Evolutionary conservation across 1,140 invertebrate genomes (phyloP).

Genomic region (Lordiphosa stackelbergi): DNA sequence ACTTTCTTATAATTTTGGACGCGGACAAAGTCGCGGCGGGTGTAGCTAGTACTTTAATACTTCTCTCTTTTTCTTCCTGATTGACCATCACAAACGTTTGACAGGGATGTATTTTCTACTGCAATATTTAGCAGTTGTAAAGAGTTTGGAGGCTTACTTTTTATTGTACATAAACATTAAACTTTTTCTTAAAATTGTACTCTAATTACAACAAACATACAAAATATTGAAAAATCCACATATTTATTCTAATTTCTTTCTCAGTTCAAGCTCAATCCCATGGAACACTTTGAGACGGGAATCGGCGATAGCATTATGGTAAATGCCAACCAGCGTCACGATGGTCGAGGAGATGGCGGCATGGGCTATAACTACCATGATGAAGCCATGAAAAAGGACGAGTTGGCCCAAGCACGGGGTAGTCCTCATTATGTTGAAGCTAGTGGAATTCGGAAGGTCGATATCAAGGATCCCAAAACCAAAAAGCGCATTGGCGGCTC

Average conservation of each 20-base stretch:
- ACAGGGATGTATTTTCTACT: too few species aligned
- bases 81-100: too few species aligned
- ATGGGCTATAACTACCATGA: neutral
- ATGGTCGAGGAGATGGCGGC: constrained; percentile 8
- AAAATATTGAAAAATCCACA: neutral
- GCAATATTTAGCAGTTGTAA: too few species aligned
- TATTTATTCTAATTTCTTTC: too few species aligned
- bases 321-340: constrained; percentile 18
- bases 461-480: constrained; percentile 5
- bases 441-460: constrained; percentile 17
- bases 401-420: constrained; percentile 1
- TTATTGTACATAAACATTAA: too few species aligned
- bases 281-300: constrained; percentile 58
- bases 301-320: constrained; percentile 57
- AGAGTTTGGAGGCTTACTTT: too few species aligned
- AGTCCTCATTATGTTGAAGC: constrained; percentile 15
- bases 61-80: too few species aligned
- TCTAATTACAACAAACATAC: too few species aligned
- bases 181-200: too few species aligned
- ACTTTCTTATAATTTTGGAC: too few species aligned
- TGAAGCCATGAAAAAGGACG: constrained; percentile 12
- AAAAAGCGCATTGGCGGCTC: constrained; percentile 20
- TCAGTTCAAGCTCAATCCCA: constrained; percentile 54
- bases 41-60: too few species aligned
- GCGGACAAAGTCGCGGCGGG: too few species aligned